Percentiles rank a stretch among this genome's conserved stretches.
Conservation (phyloP, 2,113 vertebrate genomes). For the Pagrus major region DNA sequence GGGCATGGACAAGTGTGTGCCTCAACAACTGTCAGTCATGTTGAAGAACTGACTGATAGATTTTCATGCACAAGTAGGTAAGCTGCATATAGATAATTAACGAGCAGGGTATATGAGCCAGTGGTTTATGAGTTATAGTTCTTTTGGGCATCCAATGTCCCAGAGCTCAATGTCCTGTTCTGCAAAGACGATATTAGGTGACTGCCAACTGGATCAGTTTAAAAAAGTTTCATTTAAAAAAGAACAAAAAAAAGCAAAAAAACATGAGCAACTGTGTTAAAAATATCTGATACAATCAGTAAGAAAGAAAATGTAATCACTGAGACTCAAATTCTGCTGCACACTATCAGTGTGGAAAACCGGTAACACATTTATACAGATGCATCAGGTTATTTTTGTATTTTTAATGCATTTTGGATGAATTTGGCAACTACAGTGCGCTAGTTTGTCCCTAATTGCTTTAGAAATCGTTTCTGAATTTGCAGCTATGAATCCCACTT, state of each 20-base stretch:
- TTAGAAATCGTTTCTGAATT: neutral
- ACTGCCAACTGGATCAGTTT: neutral
- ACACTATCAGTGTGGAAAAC: neutral
- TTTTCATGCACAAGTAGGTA: neutral
- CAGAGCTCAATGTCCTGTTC: neutral
- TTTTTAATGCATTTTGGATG: neutral
- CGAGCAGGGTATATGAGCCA: neutral
- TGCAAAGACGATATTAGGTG: neutral
- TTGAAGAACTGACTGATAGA: constrained; percentile 3
- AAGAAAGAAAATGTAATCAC: neutral
- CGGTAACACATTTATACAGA: neutral
- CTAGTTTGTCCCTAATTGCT: neutral
- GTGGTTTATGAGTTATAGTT: neutral
- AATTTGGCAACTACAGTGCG: neutral
- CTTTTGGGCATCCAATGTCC: neutral
- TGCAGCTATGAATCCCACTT: neutral
- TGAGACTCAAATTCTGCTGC: neutral
- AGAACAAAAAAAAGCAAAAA: neutral
- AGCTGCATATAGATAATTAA: constrained; percentile 3
- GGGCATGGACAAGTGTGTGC: neutral
- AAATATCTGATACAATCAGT: neutral
- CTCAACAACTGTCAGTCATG: constrained; percentile 38
- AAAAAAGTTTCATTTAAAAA: neutral
- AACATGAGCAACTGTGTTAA: neutral
- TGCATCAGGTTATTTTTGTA: neutral